A percentile compares a stretch with the other conserved stretches of the same genome.
Evolutionary conservation across 1,140 invertebrate species (phyloP).

Genomic region (Drosophila jambulina): DNA sequence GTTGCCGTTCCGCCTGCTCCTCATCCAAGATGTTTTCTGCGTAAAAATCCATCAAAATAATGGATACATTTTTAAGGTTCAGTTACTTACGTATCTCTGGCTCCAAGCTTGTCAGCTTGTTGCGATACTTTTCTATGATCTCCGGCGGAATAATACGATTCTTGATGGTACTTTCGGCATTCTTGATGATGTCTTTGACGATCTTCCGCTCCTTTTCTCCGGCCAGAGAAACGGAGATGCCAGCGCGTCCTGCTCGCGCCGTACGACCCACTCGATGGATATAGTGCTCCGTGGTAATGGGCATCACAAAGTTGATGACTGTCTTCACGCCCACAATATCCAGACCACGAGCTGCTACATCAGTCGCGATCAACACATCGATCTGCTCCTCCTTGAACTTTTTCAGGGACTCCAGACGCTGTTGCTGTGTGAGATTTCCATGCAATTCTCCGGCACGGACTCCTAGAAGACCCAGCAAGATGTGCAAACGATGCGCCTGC

Average conservation of each 20-base stretch:
- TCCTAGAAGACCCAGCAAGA: slow-evolving; percentile 95
- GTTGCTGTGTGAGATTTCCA: slow-evolving; percentile 96
- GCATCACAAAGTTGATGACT: slow-evolving; percentile 98
- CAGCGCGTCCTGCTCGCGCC: slow-evolving; percentile 95
- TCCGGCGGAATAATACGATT: slow-evolving; percentile 94
- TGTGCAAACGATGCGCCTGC: slow-evolving; percentile 96
- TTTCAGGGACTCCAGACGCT: slow-evolving; percentile 95
- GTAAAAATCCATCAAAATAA: neutral
- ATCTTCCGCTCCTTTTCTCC: slow-evolving; percentile 96
- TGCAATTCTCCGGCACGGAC: slow-evolving; percentile 96
- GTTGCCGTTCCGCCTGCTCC: slow-evolving; percentile 93
- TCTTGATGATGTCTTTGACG: slow-evolving; percentile 96
- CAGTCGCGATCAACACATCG: slow-evolving; percentile 97
- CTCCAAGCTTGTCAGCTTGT: slow-evolving; percentile 90
- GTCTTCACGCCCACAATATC: slow-evolving; percentile 98
- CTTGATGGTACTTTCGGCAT: slow-evolving; percentile 94
- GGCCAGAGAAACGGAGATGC: slow-evolving; percentile 96
- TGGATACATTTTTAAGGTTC: too few species aligned
- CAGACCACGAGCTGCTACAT: slow-evolving; percentile 97
- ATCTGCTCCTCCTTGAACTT: slow-evolving; percentile 95
- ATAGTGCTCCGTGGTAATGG: slow-evolving; percentile 96
- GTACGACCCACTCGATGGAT: slow-evolving; percentile 97
- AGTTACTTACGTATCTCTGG: slow-evolving; percentile 88
- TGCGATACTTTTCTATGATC: slow-evolving; percentile 94
- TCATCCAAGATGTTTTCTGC: slow-evolving; percentile 91